Conservation (phyloP, 2,797 vertebrate genomes). For the Garrulus glandarius region DNA sequence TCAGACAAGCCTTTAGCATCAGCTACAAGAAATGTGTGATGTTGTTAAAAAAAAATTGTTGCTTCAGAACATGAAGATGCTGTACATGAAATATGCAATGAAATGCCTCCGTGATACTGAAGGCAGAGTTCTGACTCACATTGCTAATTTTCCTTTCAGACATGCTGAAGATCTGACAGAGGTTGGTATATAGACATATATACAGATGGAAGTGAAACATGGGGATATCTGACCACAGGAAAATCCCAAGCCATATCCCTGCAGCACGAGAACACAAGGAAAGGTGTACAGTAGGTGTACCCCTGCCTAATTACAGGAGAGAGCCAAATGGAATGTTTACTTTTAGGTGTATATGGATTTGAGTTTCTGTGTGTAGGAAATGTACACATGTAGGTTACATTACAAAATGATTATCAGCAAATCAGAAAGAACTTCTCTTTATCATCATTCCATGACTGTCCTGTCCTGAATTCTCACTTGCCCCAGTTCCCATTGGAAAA, state of each 20-base stretch:
- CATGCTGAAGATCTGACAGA: neutral
- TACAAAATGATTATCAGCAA: neutral
- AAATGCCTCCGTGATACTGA: neutral
- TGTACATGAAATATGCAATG: neutral
- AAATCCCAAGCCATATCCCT: neutral
- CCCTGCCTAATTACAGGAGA: neutral
- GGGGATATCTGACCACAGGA: neutral
- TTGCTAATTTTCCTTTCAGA: neutral
- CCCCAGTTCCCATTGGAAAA: neutral
- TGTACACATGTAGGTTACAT: neutral
- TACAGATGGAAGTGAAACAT: neutral
- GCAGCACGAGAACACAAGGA: rapidly evolving
- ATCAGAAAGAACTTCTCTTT: neutral
- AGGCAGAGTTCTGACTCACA: neutral
- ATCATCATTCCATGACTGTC: neutral
- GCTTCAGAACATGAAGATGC: neutral
- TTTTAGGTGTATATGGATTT: neutral
- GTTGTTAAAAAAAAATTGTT: neutral
- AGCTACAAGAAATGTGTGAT: neutral
- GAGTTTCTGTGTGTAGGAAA: neutral
- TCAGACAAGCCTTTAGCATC: neutral
- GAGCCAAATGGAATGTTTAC: rapidly evolving
- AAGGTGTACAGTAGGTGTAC: neutral
- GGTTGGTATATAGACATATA: rapidly evolving
- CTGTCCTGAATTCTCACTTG: neutral